These are phyloP conservation scores for Caradrina kadenii DNA, from an alignment of 2,888 invertebrate genomes.

Conservation along the genomic window DNA sequence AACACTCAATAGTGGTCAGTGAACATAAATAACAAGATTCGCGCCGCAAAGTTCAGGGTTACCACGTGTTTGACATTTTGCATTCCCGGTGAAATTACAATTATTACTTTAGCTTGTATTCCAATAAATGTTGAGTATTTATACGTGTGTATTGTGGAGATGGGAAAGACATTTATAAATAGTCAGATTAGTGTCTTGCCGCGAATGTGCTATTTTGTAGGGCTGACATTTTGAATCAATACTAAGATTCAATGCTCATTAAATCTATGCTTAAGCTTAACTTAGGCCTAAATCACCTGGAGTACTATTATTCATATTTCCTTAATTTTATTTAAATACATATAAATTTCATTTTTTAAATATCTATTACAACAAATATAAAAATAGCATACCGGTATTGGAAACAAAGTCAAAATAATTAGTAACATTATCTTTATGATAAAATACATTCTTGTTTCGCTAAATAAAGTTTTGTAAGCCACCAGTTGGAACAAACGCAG, in stretches of 20 bases:
- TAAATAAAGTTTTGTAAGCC: background rate
- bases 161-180: background rate
- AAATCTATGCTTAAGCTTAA: too few relatives aligned
- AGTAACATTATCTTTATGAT: background rate
- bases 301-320: too few relatives aligned
- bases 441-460: background rate
- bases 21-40: conserved; percentile 54
- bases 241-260: too few relatives aligned
- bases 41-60: conserved; percentile 47
- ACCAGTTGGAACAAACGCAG: background rate
- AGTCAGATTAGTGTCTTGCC: background rate
- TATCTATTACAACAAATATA: too few relatives aligned
- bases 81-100: background rate
- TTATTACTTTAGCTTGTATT: background rate
- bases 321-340: too few relatives aligned
- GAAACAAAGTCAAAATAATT: background rate
- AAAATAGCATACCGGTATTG: too few relatives aligned
- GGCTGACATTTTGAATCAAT: background rate
- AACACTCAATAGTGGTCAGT: conserved; percentile 52
- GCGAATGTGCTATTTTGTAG: background rate
- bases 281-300: too few relatives aligned
- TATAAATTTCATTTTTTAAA: too few relatives aligned
- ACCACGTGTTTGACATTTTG: conserved; percentile 12
- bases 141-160: conserved; percentile 1
- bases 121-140: conserved; percentile 9